These are phyloP conservation scores for Drosophila grimshawi DNA, from an alignment of 1,140 invertebrate species.

Conservation along the genomic window DNA sequence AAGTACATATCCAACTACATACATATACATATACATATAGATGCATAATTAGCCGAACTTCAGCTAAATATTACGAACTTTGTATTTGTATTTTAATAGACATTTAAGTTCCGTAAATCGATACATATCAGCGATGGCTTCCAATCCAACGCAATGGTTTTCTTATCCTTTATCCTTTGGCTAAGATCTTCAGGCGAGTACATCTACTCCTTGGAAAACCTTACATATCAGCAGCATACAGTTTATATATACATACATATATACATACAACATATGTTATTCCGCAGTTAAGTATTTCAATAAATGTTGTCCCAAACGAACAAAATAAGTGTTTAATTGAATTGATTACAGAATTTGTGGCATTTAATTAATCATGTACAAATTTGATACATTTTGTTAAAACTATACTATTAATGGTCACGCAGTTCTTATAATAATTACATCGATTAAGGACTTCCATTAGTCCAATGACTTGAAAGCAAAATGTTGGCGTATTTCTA, in stretches of 20 bases:
- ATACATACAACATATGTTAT: slow-evolving; percentile 12
- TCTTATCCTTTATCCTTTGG: slow-evolving; percentile 19
- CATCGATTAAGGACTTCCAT: too few species aligned
- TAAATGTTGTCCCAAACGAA: slow-evolving; percentile 47
- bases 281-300: slow-evolving; percentile 41
- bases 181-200: not conserved
- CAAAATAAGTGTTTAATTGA: not conserved
- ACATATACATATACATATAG: too few species aligned
- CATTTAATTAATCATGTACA: too few species aligned
- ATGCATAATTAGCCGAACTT: slow-evolving; percentile 32
- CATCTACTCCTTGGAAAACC: too few species aligned
- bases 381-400: too few species aligned
- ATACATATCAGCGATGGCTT: slow-evolving; percentile 45
- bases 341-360: not conserved
- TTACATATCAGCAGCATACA: slow-evolving; percentile 37
- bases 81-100: slow-evolving; percentile 1
- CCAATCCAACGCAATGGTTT: slow-evolving; percentile 20
- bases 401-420: too few species aligned
- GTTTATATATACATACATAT: slow-evolving; percentile 24
- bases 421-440: too few species aligned
- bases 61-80: slow-evolving; percentile 31
- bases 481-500: too few species aligned
- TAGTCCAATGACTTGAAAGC: too few species aligned
- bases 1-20: too few species aligned
- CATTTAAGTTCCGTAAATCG: slow-evolving; percentile 15